Evolutionary conservation across 2,888 invertebrate genomes (phyloP).

Genomic region (Resseliella maxima): DNA sequence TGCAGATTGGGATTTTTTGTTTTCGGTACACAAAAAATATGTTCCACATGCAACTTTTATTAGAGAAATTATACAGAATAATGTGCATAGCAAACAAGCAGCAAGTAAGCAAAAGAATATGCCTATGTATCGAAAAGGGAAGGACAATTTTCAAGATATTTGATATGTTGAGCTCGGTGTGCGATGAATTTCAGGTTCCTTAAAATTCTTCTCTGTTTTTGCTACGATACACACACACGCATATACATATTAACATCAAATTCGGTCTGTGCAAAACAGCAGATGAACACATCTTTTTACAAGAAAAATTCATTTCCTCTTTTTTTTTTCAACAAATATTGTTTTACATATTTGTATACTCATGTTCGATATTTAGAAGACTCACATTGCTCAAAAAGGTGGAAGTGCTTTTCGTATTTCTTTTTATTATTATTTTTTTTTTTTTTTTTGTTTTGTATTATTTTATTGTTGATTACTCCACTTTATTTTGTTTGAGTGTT

Average conservation of each 20-base stretch:
- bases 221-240: background rate
- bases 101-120: background rate
- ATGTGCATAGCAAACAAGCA: background rate
- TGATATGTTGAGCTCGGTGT: slow-evolving; percentile 29
- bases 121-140: background rate
- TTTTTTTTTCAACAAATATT: slow-evolving; percentile 30
- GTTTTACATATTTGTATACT: slow-evolving; percentile 35
- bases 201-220: background rate
- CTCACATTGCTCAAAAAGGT: slow-evolving; percentile 10
- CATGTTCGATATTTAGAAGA: background rate
- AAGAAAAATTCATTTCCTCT: slow-evolving; percentile 22
- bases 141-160: slow-evolving; percentile 24
- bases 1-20: background rate
- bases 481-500: background rate
- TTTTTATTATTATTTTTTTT: background rate
- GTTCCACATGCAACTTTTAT: background rate
- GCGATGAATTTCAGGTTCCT: slow-evolving; percentile 42
- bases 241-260: background rate
- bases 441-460: background rate
- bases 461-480: slow-evolving; percentile 18
- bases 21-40: background rate
- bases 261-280: slow-evolving; percentile 38
- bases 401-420: slow-evolving; percentile 25
- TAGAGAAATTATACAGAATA: slow-evolving; percentile 34
- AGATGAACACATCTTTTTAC: slow-evolving; percentile 47